Evolutionary conservation across 2,888 invertebrate genomes (phyloP).

Genomic region (Nomada fabriciana): DNA sequence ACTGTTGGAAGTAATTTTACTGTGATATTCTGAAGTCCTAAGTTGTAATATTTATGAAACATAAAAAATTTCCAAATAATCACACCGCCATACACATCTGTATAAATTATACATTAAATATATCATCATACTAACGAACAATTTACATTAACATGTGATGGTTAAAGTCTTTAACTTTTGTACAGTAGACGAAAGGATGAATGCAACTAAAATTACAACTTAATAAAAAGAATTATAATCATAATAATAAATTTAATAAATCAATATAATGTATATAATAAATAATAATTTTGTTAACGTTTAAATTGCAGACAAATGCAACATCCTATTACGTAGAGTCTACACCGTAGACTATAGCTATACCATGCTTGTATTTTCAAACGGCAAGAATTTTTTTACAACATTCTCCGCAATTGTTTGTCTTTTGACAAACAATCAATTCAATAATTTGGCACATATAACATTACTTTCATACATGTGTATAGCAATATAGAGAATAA

Average conservation of each 20-base stretch:
- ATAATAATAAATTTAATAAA: too few species aligned
- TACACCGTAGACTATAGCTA: conserved; percentile 24
- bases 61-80: conserved; percentile 37
- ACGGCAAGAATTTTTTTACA: not conserved
- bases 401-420: conserved; percentile 5
- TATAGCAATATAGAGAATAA: conserved; percentile 22
- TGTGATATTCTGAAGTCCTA: conserved; percentile 6
- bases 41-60: conserved; percentile 27
- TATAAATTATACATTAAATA: not conserved
- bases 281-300: not conserved
- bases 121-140: conserved; percentile 14
- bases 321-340: conserved; percentile 11
- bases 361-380: conserved; percentile 26
- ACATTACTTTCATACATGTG: conserved; percentile 11
- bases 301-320: conserved; percentile 15
- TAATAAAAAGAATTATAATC: not conserved
- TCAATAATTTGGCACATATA: conserved; percentile 53
- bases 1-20: conserved; percentile 48
- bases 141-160: conserved; percentile 28
- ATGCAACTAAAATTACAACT: conserved; percentile 29
- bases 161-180: conserved; percentile 37
- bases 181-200: conserved; percentile 31
- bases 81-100: conserved; percentile 11
- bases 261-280: not conserved
- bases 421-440: conserved; percentile 21